Base-by-base conservation (phyloP, 1,140 invertebrate genomes). In the Drosophila punjabiensis region DNA sequence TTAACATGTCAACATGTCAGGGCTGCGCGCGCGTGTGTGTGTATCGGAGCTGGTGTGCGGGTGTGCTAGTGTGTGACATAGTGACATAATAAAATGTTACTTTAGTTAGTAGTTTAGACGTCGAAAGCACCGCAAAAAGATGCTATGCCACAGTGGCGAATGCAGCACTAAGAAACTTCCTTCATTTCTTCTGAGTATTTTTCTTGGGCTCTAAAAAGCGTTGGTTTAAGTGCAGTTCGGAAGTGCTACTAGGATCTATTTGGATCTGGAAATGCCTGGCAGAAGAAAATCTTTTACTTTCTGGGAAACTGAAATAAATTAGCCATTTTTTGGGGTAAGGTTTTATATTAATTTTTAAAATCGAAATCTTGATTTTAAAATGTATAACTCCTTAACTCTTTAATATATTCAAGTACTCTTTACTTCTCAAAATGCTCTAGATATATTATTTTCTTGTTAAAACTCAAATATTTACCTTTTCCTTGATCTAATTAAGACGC, bases 31-130 rank as follows among this genome's bases (percentile, higher is more conserved):
- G 45, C 37, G 28, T 43, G 24, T 33, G 61, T 59, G 47, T 61
- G 55, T 47, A 41, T 33, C n/a, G 60, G 24, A 37, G 50, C 18
- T 39, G 65, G 69, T 53, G 53, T 18, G 35, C 11, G 35, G 0
- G 47, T 50, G 41, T 43, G 41, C 24, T 45, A 35, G 65, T 60
- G 62, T 62, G 67, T 89, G 85, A 89, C 85, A 85, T 76, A 89
- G 86, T 90, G 85, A 90, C 85, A 89, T 89, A 89, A 89, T 89
- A 89, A 90, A 89, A 90, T 81, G 86, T 74, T 90, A 84, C 81
- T 85, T 81, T 88, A 85, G 78, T 80, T 63, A 67, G 68, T 80
- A 80, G 76, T 80, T 80, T 68, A 74, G 77, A 80, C 77, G 77
- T 62, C 59, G 53, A 71, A 65, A 73, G 53, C 35, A 41, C 58